A percentile compares a stretch with the other conserved stretches of the same genome.
phyloP scores from a whole-genome alignment of 2,113 vertebrate genomes.

The Ictalurus furcatus region DNA sequence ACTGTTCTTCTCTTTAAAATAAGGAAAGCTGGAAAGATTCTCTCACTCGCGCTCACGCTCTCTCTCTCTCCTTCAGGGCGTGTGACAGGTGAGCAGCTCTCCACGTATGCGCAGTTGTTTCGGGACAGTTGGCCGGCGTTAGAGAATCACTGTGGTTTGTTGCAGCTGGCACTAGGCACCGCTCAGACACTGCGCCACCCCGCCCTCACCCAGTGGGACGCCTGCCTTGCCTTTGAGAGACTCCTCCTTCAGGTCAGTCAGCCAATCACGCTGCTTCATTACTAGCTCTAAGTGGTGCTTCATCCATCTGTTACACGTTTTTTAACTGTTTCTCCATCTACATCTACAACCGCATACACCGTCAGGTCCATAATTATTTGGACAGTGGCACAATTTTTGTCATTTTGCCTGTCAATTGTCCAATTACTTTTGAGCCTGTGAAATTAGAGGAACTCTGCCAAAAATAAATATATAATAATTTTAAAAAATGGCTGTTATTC shows the following conservation, averaged over 20 bases:
- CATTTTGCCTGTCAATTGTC: too few species aligned
- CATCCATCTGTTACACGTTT: background rate
- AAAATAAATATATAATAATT: too few species aligned
- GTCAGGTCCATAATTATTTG: too few species aligned
- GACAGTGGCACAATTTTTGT: too few species aligned
- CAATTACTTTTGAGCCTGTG: too few species aligned
- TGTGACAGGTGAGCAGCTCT: constrained; percentile 90
- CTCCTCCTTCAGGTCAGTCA: constrained; percentile 91
- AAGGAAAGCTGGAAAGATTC: background rate
- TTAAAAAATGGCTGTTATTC: too few species aligned
- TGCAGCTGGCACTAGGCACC: constrained; percentile 86
- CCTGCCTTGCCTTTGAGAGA: constrained; percentile 91
- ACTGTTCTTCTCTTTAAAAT: background rate
- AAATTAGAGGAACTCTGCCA: too few species aligned
- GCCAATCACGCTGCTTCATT: constrained; percentile 22
- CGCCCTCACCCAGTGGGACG: constrained; percentile 84
- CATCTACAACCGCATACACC: background rate
- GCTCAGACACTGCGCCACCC: constrained; percentile 86
- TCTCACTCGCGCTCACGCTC: background rate
- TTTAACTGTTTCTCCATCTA: background rate
- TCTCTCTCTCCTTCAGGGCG: constrained; percentile 75
- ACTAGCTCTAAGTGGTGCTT: background rate
- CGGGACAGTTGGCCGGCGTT: constrained; percentile 80
- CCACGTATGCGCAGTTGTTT: constrained; percentile 85
- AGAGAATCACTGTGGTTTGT: constrained; percentile 84